These are phyloP conservation scores for Potamarius usumacintae DNA, from an alignment of 2,113 vertebrate species.

Conservation along the genomic window DNA sequence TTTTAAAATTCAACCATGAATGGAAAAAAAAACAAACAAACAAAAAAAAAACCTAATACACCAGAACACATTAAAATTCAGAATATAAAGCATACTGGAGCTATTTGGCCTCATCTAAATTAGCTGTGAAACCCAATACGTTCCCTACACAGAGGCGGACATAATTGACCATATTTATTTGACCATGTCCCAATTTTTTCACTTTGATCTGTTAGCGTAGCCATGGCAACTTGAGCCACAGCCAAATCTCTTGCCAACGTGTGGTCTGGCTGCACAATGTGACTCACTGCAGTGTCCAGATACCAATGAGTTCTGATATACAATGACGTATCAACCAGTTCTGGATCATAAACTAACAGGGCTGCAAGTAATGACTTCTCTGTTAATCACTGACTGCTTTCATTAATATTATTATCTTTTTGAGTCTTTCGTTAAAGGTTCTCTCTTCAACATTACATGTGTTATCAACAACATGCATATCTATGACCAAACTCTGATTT, in stretches of 20 bases:
- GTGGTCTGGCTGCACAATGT: conserved; percentile 4
- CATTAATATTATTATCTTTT: neutral
- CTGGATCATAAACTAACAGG: neutral
- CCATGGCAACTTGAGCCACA: conserved; percentile 35
- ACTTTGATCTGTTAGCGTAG: conserved; percentile 32
- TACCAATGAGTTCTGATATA: neutral
- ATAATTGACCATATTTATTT: conserved; percentile 27
- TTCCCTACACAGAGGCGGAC: neutral
- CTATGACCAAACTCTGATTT: neutral
- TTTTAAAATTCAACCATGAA: conserved; percentile 9
- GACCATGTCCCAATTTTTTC: conserved; percentile 27
- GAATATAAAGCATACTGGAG: conserved; percentile 22
- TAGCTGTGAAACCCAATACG: conserved; percentile 21
- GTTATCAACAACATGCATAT: neutral
- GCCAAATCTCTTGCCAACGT: conserved; percentile 23
- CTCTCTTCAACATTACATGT: neutral
- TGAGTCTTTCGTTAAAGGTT: neutral
- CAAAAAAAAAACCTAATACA: neutral
- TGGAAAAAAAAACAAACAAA: neutral
- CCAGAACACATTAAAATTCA: conserved; percentile 26
- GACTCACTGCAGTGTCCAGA: neutral
- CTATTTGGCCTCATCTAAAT: conserved; percentile 31
- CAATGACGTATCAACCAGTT: neutral
- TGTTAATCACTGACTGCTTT: neutral
- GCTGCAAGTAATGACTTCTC: neutral